phyloP scores from a whole-genome alignment of 2,797 vertebrate species.

The Botia almorhae region DNA sequence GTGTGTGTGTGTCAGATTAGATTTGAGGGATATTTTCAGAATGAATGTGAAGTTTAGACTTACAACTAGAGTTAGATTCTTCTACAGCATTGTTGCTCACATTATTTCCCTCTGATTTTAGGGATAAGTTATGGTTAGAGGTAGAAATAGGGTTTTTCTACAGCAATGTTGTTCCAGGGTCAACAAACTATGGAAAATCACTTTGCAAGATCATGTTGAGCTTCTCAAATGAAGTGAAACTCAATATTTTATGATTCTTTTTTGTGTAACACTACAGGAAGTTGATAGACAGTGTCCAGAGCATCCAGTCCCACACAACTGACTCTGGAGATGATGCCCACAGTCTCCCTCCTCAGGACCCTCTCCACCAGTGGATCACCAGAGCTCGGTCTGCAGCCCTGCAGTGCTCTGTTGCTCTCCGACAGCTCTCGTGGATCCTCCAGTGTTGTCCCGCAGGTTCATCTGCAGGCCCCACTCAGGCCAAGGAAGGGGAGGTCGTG shows the following conservation, averaged over 20 bases:
- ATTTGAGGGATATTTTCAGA: too few relatives aligned
- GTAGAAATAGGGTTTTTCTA: too few relatives aligned
- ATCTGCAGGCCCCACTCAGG: constrained; percentile 46
- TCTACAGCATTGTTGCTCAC: too few relatives aligned
- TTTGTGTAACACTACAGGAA: constrained; percentile 72
- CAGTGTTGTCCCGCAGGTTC: constrained; percentile 86
- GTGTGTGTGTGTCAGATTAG: too few relatives aligned
- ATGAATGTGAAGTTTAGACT: too few relatives aligned
- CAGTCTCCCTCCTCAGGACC: constrained; percentile 86
- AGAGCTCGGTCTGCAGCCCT: constrained; percentile 79
- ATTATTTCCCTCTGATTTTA: too few relatives aligned
- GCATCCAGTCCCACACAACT: constrained; percentile 72
- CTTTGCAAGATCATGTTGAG: too few relatives aligned
- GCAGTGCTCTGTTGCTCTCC: constrained; percentile 82
- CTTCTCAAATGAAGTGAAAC: too few relatives aligned
- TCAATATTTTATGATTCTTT: neutral
- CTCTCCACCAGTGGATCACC: constrained; percentile 79
- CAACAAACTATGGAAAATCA: too few relatives aligned
- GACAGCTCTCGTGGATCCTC: constrained; percentile 88
- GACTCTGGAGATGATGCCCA: constrained; percentile 59
- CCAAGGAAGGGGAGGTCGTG: constrained; percentile 58
- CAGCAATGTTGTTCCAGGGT: too few relatives aligned
- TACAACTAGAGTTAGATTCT: too few relatives aligned
- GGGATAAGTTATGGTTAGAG: too few relatives aligned
- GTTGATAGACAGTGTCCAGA: constrained; percentile 79